Evolutionary conservation across 2,797 vertebrate genomes (phyloP), one percentile per base, ranked within the genome.

Genomic region (Corythornis leucogaster): DNA sequence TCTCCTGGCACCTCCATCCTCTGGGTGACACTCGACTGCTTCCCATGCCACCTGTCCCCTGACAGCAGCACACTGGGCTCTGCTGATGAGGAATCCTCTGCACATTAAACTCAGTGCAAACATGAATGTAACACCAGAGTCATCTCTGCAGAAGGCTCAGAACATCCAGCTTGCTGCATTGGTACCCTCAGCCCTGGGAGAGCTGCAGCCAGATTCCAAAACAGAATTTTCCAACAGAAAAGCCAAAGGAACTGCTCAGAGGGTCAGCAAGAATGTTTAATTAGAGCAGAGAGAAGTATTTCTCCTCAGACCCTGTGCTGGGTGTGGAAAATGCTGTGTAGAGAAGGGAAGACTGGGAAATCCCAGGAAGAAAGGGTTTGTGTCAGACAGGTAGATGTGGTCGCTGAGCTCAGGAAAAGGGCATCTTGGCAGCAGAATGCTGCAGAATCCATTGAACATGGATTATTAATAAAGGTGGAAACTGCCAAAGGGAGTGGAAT

Each of bases 191-290:
- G 46, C 55, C 61, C 38, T 50, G 48, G 25, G 75, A 83, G 14
- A 55, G 50, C 54, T 71, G 70, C 53, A 31, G 7, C 43, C 90
- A 6, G 14, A 11, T 7, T 76, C 69, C 77, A 59, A 12, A 20
- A 3, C 22, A 40, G 74, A 45, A 62, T 30, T 35, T 35, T 35
- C 76, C 87, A 95, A 87, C 94, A 75, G 40, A 84, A 75, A 89
- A 94, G 11, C 46, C 67, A 66, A 85, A 91, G 73, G 15, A 30
- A 54, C 92, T 89, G 35, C 63, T 91, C 68, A 75, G 43, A 81
- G 42, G 31, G 62, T 89, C 66, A 54, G 76, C 89, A 93, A 63
- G 17, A 90, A 7, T 51, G 28, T 85, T 71, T 64, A 87, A 77
- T 33, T 62, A 61, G 54, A 80, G 58, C 25, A 79, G 57, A 76